Base-by-base conservation (phyloP, 2,797 vertebrate species). In the Nasua narica region DNA sequence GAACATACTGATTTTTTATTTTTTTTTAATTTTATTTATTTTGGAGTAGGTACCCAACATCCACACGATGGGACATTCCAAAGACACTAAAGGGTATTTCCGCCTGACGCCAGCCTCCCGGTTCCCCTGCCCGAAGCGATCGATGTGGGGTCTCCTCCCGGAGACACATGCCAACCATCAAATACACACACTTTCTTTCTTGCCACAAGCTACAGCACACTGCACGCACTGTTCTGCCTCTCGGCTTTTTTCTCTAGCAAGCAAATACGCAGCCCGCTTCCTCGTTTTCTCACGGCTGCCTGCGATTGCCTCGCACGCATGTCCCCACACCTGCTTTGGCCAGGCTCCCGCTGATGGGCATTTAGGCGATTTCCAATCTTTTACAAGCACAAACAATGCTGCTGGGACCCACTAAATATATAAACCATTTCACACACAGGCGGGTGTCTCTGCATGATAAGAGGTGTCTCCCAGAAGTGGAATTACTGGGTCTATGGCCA, bases 231-330 rank as follows among this genome's bases (percentile, higher is more conserved):
- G 16, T n/a, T 54, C 37, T 21, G 77, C n/a, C 29, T 13, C n/a
- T 9, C 32, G 14, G 48, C 0, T 8, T 27, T 82, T 62, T 69
- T 62, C 54, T 85, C 65, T 23, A 40, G n/a, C 27, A 65, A 32
- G 62, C 18, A 56, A 84, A 10, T 4, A 27, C 25, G 0, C 43
- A 25, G 10, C 5, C 21, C 0, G 12, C 9, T 1, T 69, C 58
- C 46, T 40, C 15, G 2, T 16, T 52, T 60, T 40, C 52, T 62
- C 14, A 25, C 0, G 74, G 32, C 35, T 29, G 2, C 2, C 1
- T 1, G 50, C 18, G 35, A 5, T 37, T 77, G 69, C 13, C 2
- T 25, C 0, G 9, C 11, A 4, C 1, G 32, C 27, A 16, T 1
- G 7, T 32, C 83, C 83, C 46, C 89, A 21, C 8, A 6, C 35